A percentile compares a stretch with the other conserved stretches of the same genome.
Conservation (phyloP, 1,140 invertebrate species). For the Neodiprion virginianus region DNA sequence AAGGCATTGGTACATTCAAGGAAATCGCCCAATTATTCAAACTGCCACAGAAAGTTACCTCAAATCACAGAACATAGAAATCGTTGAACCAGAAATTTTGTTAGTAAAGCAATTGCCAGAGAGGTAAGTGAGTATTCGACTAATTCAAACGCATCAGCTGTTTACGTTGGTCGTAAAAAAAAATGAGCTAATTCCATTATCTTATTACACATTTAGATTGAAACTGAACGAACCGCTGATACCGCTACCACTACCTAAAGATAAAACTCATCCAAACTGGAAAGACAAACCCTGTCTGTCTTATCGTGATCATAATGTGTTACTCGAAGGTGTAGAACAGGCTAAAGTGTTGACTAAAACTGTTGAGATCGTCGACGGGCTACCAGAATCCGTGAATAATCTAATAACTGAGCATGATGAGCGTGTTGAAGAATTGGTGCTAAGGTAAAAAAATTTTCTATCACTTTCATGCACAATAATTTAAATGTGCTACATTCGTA, state of each 20-base stretch:
- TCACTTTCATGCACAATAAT: not conserved
- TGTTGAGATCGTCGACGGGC: constrained; percentile 66
- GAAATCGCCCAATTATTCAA: constrained; percentile 63
- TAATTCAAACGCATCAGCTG: constrained; percentile 36
- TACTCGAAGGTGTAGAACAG: constrained; percentile 76
- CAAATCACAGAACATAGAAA: constrained; percentile 59
- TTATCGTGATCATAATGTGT: constrained; percentile 68
- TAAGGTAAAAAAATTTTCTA: constrained; percentile 48
- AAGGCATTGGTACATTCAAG: constrained; percentile 71
- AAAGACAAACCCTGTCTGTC: constrained; percentile 67
- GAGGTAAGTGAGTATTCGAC: constrained; percentile 40
- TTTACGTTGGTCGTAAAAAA: not conserved
- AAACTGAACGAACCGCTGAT: constrained; percentile 24
- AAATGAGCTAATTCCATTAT: constrained; percentile 20
- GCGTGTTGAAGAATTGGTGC: constrained; percentile 49
- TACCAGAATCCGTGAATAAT: constrained; percentile 66
- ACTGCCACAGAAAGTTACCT: constrained; percentile 62
- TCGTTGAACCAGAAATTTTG: constrained; percentile 64
- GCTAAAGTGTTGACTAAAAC: constrained; percentile 79
- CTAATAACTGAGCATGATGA: constrained; percentile 54
- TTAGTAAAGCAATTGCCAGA: constrained; percentile 39
- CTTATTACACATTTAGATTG: constrained; percentile 26
- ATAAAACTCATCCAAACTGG: constrained; percentile 70
- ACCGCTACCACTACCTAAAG: constrained; percentile 47
- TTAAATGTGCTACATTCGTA: constrained; percentile 33